Percentiles rank a stretch among this genome's conserved stretches.
Evolutionary conservation across 2,888 invertebrate genomes (phyloP).

Genomic region (Epistrophella euchroma): DNA sequence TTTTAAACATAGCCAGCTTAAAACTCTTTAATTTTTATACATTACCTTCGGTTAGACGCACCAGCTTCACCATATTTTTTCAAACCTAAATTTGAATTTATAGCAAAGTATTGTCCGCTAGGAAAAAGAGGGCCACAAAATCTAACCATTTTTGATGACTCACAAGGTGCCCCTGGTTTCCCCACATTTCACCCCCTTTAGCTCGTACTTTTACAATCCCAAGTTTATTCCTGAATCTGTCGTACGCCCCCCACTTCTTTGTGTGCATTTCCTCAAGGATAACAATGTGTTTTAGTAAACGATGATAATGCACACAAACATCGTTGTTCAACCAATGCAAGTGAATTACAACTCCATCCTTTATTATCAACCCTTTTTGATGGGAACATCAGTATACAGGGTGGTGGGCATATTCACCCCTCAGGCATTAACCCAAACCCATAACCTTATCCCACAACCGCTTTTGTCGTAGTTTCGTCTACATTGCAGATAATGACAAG

Average conservation of each 20-base stretch:
- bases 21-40: too few relatives aligned
- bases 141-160: not conserved
- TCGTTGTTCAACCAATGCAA: slow-evolving; percentile 68
- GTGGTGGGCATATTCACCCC: not conserved
- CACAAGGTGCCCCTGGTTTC: not conserved
- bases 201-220: slow-evolving; percentile 40
- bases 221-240: slow-evolving; percentile 17
- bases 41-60: too few relatives aligned
- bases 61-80: too few relatives aligned
- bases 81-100: too few relatives aligned
- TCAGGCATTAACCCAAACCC: slow-evolving; percentile 10
- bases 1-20: not conserved
- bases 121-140: too few relatives aligned
- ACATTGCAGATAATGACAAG: slow-evolving; percentile 75
- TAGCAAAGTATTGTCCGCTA: too few relatives aligned
- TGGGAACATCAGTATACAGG: not conserved
- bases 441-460: slow-evolving; percentile 1
- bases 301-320: slow-evolving; percentile 72
- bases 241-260: slow-evolving; percentile 24
- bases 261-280: slow-evolving; percentile 55
- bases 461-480: slow-evolving; percentile 52
- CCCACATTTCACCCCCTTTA: not conserved
- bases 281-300: slow-evolving; percentile 74
- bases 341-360: slow-evolving; percentile 41
- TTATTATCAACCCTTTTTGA: slow-evolving; percentile 22